Conservation (phyloP, 2,113 vertebrate species). For the Hystrix brachyura region DNA sequence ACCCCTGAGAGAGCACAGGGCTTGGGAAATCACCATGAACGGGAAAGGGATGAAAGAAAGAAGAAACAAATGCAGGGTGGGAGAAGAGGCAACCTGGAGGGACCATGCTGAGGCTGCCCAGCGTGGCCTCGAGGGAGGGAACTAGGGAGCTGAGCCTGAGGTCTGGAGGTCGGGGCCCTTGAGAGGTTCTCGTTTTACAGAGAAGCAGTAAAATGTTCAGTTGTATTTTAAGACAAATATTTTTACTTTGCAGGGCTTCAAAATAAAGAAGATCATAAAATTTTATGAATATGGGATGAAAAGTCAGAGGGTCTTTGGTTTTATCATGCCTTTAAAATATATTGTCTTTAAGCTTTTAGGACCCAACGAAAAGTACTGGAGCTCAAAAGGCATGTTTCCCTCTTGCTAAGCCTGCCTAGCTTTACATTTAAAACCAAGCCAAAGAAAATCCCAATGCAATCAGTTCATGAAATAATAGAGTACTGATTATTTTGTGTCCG, state of each 20-base stretch:
- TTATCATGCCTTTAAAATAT: constrained; percentile 66
- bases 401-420: not conserved
- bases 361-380: constrained; percentile 5
- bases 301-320: constrained; percentile 36
- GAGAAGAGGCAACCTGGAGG: not conserved
- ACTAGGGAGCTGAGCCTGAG: not conserved
- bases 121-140: not conserved
- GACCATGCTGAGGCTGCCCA: not conserved
- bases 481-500: not conserved
- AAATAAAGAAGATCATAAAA: constrained; percentile 60
- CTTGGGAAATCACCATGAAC: not conserved
- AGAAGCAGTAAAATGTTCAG: constrained; percentile 10
- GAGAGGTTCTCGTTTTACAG: not conserved
- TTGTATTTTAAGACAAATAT: constrained; percentile 42
- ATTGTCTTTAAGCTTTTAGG: constrained; percentile 47
- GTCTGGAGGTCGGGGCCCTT: not conserved
- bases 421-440: not conserved
- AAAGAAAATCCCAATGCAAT: too few relatives aligned
- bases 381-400: not conserved
- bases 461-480: not conserved
- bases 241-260: constrained; percentile 48
- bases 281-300: constrained; percentile 17
- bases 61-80: not conserved
- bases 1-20: not conserved
- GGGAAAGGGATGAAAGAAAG: not conserved